Base-by-base conservation (phyloP, 2,113 vertebrate genomes). In the Bubo blakistoni region DNA sequence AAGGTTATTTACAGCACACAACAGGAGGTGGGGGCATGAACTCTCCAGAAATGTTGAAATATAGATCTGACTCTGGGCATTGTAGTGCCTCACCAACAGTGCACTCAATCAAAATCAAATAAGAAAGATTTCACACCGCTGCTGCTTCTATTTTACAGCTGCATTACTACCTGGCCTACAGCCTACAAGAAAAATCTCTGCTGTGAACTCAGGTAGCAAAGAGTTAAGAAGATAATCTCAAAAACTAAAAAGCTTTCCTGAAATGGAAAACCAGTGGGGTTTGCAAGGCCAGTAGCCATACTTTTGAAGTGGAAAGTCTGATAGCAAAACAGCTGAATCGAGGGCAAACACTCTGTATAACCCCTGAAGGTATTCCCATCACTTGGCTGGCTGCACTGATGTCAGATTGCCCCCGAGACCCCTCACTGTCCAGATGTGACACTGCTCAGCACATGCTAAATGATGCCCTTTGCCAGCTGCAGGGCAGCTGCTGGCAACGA, bases 61-160 rank as follows among this genome's bases (percentile, higher is more conserved):
- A 94, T 47, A 47, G 52, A 77, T 77, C 52, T 63, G 63, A 62
- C n/a, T 47, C 44, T 29, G 72, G 47, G 58, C 82, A 52, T 10
- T 22, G 29, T 5, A 10, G 67, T 32, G 38, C 58, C 79, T 88
- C 30, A 16, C 67, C 58, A 83, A 27, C 86, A 76, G 62, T 1
- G 38, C 58, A 27, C 81, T 94, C 92, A 34, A 81, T 90, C 92
- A 88, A 84, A 84, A 92, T 63, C 69, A 84, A 92, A 44, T 54
- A 13, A 81, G 38, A 65, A 54, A 44, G 62, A 61, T 81, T 81
- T 81, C 86, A 87, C 82, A 42, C 42, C 0, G 0, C 63, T 58
- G 25, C 25, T 30, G 57, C 44, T 74, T 74, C 84, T 66, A 13
- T 46, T 76, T 90, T 59, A 63, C 13, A n/a, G 66, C 6, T 16